Conservation (phyloP, 1,140 invertebrate genomes). For the Hetaerina americana region DNA sequence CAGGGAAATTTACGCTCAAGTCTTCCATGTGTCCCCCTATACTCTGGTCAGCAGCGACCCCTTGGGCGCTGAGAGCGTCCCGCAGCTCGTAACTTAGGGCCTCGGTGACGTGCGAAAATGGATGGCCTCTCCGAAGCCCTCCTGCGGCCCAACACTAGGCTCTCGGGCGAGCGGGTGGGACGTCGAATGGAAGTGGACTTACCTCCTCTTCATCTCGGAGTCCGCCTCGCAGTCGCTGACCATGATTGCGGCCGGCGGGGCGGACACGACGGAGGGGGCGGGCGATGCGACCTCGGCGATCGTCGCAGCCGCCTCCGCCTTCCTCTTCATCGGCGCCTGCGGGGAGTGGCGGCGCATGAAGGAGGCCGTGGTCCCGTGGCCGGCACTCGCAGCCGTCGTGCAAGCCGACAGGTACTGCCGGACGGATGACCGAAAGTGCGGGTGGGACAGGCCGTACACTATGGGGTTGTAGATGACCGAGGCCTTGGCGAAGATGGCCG, state of each 20-base stretch:
- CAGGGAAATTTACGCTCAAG: too few species aligned
- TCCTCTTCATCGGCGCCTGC: background rate
- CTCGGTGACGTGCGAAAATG: too few species aligned
- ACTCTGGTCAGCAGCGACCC: too few species aligned
- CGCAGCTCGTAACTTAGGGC: too few species aligned
- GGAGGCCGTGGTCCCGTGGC: background rate
- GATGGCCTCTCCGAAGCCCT: too few species aligned
- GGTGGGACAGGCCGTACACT: constrained; percentile 32
- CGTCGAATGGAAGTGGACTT: background rate
- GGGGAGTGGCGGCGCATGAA: background rate
- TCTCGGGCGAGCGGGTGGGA: too few species aligned
- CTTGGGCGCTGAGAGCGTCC: too few species aligned
- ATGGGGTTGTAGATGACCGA: constrained; percentile 34
- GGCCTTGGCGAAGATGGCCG: constrained; percentile 33
- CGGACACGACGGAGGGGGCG: background rate
- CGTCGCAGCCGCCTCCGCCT: background rate
- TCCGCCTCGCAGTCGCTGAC: background rate
- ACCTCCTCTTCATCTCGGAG: background rate
- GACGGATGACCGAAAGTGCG: constrained; percentile 32
- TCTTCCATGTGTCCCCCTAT: too few species aligned
- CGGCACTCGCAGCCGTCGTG: background rate
- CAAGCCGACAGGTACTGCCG: constrained; percentile 19
- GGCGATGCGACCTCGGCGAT: background rate
- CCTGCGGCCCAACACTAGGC: too few species aligned
- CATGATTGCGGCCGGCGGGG: background rate